phyloP scores from a whole-genome alignment of 2,797 vertebrate species.

The Liasis olivaceus region DNA sequence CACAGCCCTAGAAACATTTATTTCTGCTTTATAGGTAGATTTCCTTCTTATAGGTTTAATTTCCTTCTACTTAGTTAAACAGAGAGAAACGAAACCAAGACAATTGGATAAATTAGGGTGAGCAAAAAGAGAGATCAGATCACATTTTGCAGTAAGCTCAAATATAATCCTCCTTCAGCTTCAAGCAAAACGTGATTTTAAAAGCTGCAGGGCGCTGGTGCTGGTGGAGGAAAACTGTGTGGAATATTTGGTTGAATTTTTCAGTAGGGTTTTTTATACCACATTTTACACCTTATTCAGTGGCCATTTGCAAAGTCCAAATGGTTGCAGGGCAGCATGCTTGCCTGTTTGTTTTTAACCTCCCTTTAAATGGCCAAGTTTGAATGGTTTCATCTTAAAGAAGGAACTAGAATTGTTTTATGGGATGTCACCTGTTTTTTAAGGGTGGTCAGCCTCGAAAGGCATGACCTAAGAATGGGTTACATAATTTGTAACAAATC shows the following conservation, averaged over 20 bases:
- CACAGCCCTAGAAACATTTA: accelerated
- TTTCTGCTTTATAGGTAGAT: accelerated
- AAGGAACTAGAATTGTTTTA: not conserved
- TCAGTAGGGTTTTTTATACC: not conserved
- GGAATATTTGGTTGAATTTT: not conserved
- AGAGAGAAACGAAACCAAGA: accelerated
- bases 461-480: not conserved
- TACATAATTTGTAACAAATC: not conserved
- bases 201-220: not conserved
- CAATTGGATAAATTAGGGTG: not conserved
- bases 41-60: accelerated
- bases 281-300: accelerated
- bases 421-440: not conserved
- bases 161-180: accelerated
- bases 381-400: not conserved
- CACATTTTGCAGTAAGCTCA: accelerated
- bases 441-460: not conserved
- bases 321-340: not conserved
- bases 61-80: accelerated
- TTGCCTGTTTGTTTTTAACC: not conserved
- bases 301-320: not conserved
- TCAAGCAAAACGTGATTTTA: accelerated
- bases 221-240: not conserved
- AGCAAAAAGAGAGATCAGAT: accelerated
- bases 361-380: not conserved